Conservation (phyloP, 2,113 vertebrate genomes). For the Pardalotus punctatus region DNA sequence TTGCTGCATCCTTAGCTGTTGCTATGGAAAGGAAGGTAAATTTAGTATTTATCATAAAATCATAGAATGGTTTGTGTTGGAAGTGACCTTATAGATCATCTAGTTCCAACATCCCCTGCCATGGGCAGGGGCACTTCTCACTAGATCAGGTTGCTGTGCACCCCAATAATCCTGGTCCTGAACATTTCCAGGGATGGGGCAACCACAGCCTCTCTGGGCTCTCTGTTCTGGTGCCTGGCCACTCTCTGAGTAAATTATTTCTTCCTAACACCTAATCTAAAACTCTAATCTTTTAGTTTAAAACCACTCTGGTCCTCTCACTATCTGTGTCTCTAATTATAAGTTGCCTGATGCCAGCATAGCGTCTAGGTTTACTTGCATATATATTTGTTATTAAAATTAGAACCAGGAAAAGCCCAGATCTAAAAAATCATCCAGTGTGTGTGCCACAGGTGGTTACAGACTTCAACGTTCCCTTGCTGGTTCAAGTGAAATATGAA, state of each 20-base stretch:
- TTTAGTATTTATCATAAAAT: neutral
- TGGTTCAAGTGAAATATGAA: neutral
- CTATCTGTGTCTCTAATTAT: neutral
- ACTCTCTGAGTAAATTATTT: neutral
- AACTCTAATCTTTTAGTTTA: neutral
- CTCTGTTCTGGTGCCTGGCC: neutral
- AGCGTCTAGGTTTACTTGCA: neutral
- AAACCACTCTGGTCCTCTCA: neutral
- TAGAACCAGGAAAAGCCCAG: neutral
- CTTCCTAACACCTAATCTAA: neutral
- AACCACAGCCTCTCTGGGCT: neutral
- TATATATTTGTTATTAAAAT: neutral
- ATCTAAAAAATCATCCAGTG: neutral
- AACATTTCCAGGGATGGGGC: neutral
- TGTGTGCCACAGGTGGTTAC: neutral
- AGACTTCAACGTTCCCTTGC: neutral
- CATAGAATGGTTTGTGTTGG: neutral
- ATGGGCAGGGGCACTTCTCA: neutral
- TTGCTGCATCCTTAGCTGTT: neutral
- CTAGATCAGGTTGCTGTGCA: neutral
- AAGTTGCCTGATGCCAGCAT: neutral
- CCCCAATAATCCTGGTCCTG: neutral
- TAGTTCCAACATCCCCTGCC: neutral
- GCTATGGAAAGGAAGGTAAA: neutral
- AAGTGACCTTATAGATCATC: neutral